These are phyloP conservation scores for Palythoa grandis DNA, from an alignment of 92 coral and sea anemone genomes.

Conservation along the genomic window DNA sequence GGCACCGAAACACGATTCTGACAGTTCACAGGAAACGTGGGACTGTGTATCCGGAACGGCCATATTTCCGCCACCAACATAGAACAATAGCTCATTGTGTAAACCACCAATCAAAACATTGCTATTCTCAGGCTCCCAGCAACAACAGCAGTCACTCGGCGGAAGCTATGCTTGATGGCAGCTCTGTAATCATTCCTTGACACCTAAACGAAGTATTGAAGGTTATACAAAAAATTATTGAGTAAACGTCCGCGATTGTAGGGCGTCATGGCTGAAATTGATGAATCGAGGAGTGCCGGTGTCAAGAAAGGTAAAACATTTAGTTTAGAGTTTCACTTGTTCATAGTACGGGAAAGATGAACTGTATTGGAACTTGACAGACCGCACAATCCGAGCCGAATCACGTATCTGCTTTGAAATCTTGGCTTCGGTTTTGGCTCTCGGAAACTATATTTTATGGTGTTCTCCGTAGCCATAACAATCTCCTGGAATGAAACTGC, in stretches of 20 bases:
- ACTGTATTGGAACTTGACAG: neutral
- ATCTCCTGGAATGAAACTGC: neutral
- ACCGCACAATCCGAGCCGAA: conserved; percentile 18
- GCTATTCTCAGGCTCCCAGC: conserved; percentile 66
- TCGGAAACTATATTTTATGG: conserved; percentile 5
- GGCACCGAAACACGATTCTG: conserved; percentile 4
- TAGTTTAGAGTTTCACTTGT: neutral
- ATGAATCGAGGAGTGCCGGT: neutral
- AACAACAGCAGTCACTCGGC: conserved; percentile 77
- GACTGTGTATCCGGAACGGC: conserved; percentile 26
- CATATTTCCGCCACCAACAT: conserved; percentile 45
- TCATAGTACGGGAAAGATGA: neutral
- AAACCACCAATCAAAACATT: conserved; percentile 61
- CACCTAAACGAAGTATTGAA: conserved; percentile 27
- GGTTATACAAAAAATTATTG: neutral
- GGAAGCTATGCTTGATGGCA: neutral
- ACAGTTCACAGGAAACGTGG: conserved; percentile 32
- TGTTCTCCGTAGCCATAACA: conserved; percentile 12
- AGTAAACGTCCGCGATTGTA: too few species aligned
- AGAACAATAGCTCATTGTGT: conserved; percentile 53
- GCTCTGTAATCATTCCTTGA: neutral
- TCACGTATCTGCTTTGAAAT: neutral
- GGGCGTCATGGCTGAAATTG: neutral
- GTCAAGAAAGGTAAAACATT: neutral
- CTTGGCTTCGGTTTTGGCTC: neutral